phyloP scores from a whole-genome alignment of 1,140 invertebrate species.

The Pemphigus obesinymphae region DNA sequence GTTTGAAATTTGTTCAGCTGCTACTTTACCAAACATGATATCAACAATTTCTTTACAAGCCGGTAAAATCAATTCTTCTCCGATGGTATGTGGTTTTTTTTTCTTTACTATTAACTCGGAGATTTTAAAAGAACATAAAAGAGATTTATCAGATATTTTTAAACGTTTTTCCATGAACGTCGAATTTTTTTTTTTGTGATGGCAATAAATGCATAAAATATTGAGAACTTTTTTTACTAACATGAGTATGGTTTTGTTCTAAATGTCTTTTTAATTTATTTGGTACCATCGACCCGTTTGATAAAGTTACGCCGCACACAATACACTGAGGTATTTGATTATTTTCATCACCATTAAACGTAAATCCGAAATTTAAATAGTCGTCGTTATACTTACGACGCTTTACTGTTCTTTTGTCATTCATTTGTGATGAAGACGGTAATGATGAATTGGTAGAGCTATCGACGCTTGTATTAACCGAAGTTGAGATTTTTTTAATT shows the following conservation, averaged over 20 bases:
- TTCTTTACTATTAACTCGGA: constrained; percentile 48
- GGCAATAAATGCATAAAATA: neutral
- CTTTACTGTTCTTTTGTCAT: too few relatives aligned
- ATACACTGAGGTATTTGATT: too few relatives aligned
- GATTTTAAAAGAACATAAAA: constrained; percentile 44
- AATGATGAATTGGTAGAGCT: too few relatives aligned
- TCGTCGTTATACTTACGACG: too few relatives aligned
- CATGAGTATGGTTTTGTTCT: too few relatives aligned
- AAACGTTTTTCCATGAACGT: constrained; percentile 28
- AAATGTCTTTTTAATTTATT: too few relatives aligned
- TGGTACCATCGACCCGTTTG: neutral
- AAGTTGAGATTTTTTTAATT: too few relatives aligned
- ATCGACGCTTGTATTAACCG: too few relatives aligned
- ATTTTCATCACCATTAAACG: too few relatives aligned
- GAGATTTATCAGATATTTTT: constrained; percentile 46
- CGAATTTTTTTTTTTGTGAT: constrained; percentile 9
- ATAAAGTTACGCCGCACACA: neutral
- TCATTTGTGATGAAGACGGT: too few relatives aligned
- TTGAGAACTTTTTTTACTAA: too few relatives aligned
- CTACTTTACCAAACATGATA: constrained; percentile 47
- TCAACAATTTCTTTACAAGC: constrained; percentile 46
- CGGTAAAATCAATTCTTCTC: constrained; percentile 50
- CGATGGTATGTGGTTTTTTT: constrained; percentile 50
- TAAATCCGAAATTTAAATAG: too few relatives aligned
- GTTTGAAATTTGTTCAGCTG: constrained; percentile 46